Conservation (phyloP, 1,140 invertebrate species). For the Grapholita molesta region DNA sequence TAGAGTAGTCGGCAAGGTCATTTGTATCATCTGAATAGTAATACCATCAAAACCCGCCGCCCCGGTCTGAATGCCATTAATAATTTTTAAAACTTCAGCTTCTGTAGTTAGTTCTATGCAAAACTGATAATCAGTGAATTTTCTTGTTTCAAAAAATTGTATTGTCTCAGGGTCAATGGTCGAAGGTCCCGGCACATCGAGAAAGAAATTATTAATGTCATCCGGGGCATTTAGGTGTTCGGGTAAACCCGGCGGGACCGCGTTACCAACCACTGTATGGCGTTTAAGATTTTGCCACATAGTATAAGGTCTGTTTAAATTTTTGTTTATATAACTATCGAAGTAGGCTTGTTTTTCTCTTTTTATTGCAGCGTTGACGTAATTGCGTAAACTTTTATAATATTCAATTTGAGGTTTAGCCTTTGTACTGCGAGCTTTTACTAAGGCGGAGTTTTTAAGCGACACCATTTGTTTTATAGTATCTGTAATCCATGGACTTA, state of each 20-base stretch:
- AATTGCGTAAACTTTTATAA: conserved; percentile 22
- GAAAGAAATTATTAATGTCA: conserved; percentile 24
- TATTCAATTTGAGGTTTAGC: conserved; percentile 23
- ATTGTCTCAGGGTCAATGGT: background rate
- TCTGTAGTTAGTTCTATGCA: too few species aligned
- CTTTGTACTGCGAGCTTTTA: conserved; percentile 19
- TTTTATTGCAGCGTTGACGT: conserved; percentile 18
- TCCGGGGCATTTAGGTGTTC: conserved; percentile 25
- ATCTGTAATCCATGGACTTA: conserved; percentile 34
- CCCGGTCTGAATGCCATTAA: background rate
- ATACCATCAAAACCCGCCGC: background rate
- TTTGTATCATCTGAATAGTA: background rate
- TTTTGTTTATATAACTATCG: conserved; percentile 23
- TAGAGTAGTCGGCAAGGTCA: background rate
- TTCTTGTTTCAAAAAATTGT: background rate
- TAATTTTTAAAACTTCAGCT: background rate
- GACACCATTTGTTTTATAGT: conserved; percentile 30
- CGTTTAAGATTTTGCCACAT: conserved; percentile 30
- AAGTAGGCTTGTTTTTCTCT: conserved; percentile 31
- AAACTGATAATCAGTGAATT: background rate
- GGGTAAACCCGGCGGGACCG: background rate
- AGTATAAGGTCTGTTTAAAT: conserved; percentile 22
- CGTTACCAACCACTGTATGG: background rate
- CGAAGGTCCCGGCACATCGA: conserved; percentile 17
- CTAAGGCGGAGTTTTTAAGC: conserved; percentile 27